Percentiles rank a stretch among this genome's conserved stretches.
These are phyloP conservation scores for Nesoenas mayeri DNA, from an alignment of 2,113 vertebrate genomes.

Conservation along the genomic window DNA sequence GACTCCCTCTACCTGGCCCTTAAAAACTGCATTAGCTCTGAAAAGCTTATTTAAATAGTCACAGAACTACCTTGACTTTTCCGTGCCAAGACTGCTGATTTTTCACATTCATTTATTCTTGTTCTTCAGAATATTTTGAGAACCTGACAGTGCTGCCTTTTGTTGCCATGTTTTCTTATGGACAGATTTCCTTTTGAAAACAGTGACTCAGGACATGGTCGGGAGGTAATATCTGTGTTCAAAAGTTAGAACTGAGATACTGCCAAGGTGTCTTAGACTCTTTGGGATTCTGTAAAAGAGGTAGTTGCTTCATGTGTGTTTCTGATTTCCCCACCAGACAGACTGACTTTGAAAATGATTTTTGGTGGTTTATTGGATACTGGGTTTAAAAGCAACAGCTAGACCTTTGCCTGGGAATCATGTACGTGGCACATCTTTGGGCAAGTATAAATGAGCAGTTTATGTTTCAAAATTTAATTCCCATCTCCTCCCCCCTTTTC, in stretches of 20 bases:
- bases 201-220: background rate
- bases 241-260: background rate
- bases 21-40: background rate
- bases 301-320: background rate
- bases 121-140: background rate
- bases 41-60: background rate
- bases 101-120: background rate
- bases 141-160: background rate
- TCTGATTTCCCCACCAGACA: background rate
- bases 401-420: background rate
- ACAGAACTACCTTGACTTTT: background rate
- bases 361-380: background rate
- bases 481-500: background rate
- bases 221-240: background rate
- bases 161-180: background rate
- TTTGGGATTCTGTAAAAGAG: background rate
- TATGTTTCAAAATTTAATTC: background rate
- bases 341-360: background rate
- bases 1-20: background rate
- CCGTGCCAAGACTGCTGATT: background rate
- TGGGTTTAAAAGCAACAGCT: background rate
- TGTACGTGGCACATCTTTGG: background rate
- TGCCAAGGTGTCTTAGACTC: background rate
- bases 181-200: background rate
- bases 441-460: background rate